Evolutionary conservation across 2,888 invertebrate genomes (phyloP), one percentile per base, ranked within the genome.

Genomic region (Trisateles emortualis): DNA sequence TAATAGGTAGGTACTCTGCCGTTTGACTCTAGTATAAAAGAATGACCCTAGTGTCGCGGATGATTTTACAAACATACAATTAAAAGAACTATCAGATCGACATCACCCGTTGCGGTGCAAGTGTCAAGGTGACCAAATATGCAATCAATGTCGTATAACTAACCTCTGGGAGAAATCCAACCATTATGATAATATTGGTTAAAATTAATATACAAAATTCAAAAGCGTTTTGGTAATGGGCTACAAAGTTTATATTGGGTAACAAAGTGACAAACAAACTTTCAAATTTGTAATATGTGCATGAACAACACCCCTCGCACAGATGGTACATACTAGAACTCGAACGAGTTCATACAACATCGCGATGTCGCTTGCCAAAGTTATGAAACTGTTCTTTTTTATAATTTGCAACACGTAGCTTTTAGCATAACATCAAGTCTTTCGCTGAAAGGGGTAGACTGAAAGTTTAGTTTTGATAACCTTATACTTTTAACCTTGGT

Each of bases 231-330:
- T 50, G 43, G 29, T 36, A 38, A 38, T 50, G 16, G 30, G 36
- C 26, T 43, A 19, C 17, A 3, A 35, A 36, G 19, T 42, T 38
- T 36, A 42, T 24, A 49, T 50, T 50, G 22, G 22, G 30, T 36
- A 42, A 50, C 44, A 44, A 39, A 39, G 32, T 51, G 39, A 44
- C 39, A 51, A 43, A 43, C 32, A 50, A 51, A 44, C 44, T 51
- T 51, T 51, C 24, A 33, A 51, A 44, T 51, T 51, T 44, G 39
- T 44, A 32, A 51, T 51, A 51, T 51, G 44, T 39, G 44, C 50
- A 51, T 51, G 44, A 51, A 51, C 43, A 51, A 39, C 50, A 51
- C 33, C 44, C 38, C 39, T 14, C 41, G 44, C 26, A 10, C 51
- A 51, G 51, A 44, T 51, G 44, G 43, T 32, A 44, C 43, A 13